A percentile compares a stretch with the other conserved stretches of the same genome.
These are phyloP conservation scores for Monopterus albus DNA, from an alignment of 2,113 vertebrate species.

Conservation along the genomic window DNA sequence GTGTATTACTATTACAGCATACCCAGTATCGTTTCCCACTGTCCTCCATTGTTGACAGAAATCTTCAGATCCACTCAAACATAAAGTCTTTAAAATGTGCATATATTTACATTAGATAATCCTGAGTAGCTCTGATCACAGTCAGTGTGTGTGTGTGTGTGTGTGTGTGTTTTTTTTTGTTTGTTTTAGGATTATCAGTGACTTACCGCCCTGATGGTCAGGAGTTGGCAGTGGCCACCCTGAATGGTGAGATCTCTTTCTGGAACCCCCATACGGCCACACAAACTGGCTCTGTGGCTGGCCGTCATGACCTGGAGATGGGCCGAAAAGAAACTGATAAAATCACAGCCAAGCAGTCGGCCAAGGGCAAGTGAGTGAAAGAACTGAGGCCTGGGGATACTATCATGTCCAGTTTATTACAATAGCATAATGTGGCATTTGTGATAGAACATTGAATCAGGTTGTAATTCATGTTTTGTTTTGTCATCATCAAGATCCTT, in stretches of 20 bases:
- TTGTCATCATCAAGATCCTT: conserved; percentile 85
- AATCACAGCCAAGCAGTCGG: conserved; percentile 92
- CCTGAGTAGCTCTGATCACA: no score
- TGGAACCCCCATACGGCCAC: conserved; percentile 89
- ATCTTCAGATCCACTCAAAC: no score
- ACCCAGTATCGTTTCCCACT: no score
- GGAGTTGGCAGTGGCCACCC: conserved; percentile 90
- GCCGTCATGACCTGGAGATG: conserved; percentile 90
- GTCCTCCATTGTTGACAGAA: no score
- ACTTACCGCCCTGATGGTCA: conserved; percentile 90
- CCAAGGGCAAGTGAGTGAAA: conserved; percentile 92
- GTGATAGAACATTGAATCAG: neutral
- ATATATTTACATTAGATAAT: no score
- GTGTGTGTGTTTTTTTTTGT: no score
- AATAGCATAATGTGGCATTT: no score
- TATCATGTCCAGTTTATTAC: no score
- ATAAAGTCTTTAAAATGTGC: no score
- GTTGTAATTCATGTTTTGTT: neutral
- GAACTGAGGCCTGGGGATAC: no score
- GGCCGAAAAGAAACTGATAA: conserved; percentile 95
- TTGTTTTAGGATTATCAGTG: conserved; percentile 85
- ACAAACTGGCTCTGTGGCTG: conserved; percentile 88
- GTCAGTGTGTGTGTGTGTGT: neutral
- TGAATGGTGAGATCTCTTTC: conserved; percentile 93
- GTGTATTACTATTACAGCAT: no score